phyloP scores from a whole-genome alignment of 1,140 invertebrate genomes.

The Pissodes strobi region DNA sequence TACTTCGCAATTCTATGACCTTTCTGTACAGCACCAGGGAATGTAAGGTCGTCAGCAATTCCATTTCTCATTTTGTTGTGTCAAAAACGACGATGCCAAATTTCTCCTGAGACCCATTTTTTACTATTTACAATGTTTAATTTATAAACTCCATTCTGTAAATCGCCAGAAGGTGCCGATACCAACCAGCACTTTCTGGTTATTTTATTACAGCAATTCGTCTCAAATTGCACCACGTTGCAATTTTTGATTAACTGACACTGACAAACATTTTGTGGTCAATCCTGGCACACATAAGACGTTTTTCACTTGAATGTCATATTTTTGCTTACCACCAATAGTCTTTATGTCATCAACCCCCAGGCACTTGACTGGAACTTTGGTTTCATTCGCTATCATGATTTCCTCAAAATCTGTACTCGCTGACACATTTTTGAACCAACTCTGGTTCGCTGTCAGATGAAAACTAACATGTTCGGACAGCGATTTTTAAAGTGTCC shows the following conservation, averaged over 20 bases:
- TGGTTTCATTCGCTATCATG: slow-evolving; percentile 26
- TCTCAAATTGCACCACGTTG: slow-evolving; percentile 36
- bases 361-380: slow-evolving; percentile 1
- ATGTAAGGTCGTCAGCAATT: too few species aligned
- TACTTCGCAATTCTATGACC: too few species aligned
- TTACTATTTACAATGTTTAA: too few species aligned
- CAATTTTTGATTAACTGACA: slow-evolving; percentile 30
- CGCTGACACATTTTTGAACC: too few species aligned
- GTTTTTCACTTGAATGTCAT: slow-evolving; percentile 30
- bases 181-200: slow-evolving; percentile 35
- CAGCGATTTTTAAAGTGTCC: slow-evolving; percentile 34
- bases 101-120: neutral
- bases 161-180: slow-evolving; percentile 25
- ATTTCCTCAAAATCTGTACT: too few species aligned
- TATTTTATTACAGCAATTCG: slow-evolving; percentile 33
- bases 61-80: too few species aligned
- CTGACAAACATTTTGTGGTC: slow-evolving; percentile 38
- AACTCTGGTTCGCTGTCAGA: too few species aligned
- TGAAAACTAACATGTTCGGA: slow-evolving; percentile 43
- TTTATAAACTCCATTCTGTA: slow-evolving; percentile 45
- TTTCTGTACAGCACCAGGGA: too few species aligned
- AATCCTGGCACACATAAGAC: slow-evolving; percentile 43
- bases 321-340: neutral
- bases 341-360: slow-evolving; percentile 10
- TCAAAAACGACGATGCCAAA: too few species aligned